Conservation (phyloP, 2,888 invertebrate genomes). For the Alcis repandata region DNA sequence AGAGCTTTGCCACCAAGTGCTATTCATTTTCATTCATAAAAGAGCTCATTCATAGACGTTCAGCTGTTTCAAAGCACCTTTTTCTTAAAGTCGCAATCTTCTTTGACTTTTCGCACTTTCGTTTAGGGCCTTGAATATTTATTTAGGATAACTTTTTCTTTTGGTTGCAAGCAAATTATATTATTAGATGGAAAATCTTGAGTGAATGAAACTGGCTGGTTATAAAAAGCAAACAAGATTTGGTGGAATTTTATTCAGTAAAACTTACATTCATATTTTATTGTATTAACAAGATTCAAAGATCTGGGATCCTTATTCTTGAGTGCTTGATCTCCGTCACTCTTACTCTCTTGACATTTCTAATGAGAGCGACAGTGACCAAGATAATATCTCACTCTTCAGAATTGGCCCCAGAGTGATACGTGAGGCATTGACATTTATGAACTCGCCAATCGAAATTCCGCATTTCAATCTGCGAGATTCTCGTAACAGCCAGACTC, state of each 20-base stretch:
- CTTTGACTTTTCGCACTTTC: constrained; percentile 14
- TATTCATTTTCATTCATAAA: constrained; percentile 11
- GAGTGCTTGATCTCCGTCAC: no score
- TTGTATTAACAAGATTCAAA: not conserved
- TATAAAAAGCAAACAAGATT: not conserved
- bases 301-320: no score
- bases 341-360: no score
- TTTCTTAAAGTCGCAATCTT: constrained; percentile 13
- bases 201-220: not conserved
- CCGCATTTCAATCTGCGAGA: not conserved
- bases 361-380: no score
- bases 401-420: no score
- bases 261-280: not conserved
- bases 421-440: not conserved
- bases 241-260: not conserved
- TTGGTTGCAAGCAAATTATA: no score
- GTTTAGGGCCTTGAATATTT: constrained; percentile 19
- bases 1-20: constrained; percentile 11
- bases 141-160: not conserved
- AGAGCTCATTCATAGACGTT: constrained; percentile 13
- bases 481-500: not conserved
- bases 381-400: no score
- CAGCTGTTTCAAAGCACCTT: constrained; percentile 22
- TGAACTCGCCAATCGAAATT: not conserved
- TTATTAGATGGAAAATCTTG: no score